Base-by-base conservation (phyloP, 2,113 vertebrate species). In the Athene cunicularia region DNA sequence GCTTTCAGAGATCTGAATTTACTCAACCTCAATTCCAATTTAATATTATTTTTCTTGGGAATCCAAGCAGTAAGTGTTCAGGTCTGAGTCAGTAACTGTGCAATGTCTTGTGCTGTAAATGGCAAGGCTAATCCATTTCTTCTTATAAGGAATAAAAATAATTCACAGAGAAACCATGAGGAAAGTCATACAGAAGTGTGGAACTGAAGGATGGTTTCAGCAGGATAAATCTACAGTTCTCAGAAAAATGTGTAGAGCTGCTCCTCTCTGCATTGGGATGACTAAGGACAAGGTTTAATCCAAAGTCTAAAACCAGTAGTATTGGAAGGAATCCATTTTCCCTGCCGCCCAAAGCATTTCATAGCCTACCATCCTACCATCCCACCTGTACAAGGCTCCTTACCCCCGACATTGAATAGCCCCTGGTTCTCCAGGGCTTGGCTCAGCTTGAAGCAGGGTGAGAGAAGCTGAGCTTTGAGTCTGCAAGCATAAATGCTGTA, bases 21-120 rank as follows among this genome's bases (percentile, higher is more conserved):
- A 66, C 39, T 86, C 81, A 80, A 37, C 11, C 50, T 87, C 84
- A 80, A 53, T 24, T 80, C 64, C 56, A 75, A 47, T 75, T 47
- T 50, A 70, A 58, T 89, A 41, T 63, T 79, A 41, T 76, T 96
- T 92, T 68, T 64, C 24, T 68, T 80, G 27, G 45, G 77, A 94
- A 66, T 88, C 19, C 62, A 91, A 72, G 49, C 30, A 62, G 43
- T 56, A 80, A 76, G 63, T 4, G 1, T 85, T 94, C 53, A 53
- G 58, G 50, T 67, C 70, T 64, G 49, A 77, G 59, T 76, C 86
- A 88, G 58, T 91, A 81, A 26, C 35, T 72, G 21, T 95, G 30
- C 39, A 32, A 53, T 3, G 1, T 67, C n/a, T 49, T 91, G 43
- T 12, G 15, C 64, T 85, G 62, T 75, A 87, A 87, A 81, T 49